These are phyloP conservation scores for Ormyrus thymus DNA, from an alignment of 2,888 invertebrate genomes.

Conservation along the genomic window DNA sequence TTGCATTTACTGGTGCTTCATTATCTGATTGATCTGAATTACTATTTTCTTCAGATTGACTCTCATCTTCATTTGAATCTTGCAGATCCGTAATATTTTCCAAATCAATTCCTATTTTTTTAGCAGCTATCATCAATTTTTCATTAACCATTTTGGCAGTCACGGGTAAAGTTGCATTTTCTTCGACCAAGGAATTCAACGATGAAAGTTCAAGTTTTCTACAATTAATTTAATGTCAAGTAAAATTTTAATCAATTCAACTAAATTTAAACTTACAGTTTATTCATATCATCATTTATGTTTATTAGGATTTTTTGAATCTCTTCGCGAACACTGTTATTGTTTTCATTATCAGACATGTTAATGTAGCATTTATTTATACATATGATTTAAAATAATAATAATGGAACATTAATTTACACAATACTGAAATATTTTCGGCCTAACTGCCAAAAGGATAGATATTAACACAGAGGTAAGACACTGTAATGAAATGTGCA, in stretches of 20 bases:
- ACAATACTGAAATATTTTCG: background rate
- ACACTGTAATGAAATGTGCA: background rate
- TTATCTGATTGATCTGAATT: background rate
- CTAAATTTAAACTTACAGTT: slow-evolving; percentile 58
- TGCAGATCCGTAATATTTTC: background rate
- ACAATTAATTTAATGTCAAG: slow-evolving; percentile 1
- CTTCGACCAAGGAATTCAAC: slow-evolving; percentile 33
- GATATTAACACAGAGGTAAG: background rate
- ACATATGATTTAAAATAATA: background rate
- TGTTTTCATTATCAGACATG: slow-evolving; percentile 37
- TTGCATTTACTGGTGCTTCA: background rate
- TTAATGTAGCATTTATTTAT: background rate
- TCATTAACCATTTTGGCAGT: slow-evolving; percentile 44
- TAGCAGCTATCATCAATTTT: slow-evolving; percentile 40
- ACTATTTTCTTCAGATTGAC: background rate
- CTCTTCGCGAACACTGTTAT: slow-evolving; percentile 52
- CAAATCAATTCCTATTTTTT: slow-evolving; percentile 48
- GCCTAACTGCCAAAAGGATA: no score
- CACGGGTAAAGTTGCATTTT: slow-evolving; percentile 33
- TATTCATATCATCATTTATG: slow-evolving; percentile 57
- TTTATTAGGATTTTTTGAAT: slow-evolving; percentile 57
- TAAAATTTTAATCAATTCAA: background rate
- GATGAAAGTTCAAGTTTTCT: slow-evolving; percentile 38
- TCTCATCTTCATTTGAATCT: slow-evolving; percentile 3
- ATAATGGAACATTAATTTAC: background rate